Conservation (phyloP, 2,113 vertebrate species). For the Rhadina sibilatrix region DNA sequence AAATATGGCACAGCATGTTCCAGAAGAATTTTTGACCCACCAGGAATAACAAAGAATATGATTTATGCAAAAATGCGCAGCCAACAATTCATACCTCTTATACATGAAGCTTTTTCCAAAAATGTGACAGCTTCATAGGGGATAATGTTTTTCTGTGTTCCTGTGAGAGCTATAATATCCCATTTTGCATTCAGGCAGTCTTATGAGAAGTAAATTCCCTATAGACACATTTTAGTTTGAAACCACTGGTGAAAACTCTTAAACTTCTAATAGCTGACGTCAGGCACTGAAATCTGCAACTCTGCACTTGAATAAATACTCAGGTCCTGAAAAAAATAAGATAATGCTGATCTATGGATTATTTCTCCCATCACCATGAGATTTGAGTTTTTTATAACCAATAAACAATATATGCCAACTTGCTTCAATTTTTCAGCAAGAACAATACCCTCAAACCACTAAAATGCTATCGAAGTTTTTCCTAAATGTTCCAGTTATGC, state of each 20-base stretch:
- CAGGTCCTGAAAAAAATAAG: not conserved
- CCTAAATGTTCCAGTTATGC: not conserved
- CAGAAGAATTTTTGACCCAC: not conserved
- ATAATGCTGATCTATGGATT: not conserved
- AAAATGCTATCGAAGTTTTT: not conserved
- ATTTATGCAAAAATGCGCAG: constrained; percentile 8
- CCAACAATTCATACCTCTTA: constrained; percentile 1
- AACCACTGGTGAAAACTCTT: not conserved
- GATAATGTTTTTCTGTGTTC: constrained; percentile 6
- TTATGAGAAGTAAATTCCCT: constrained; percentile 33
- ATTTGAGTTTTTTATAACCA: not conserved
- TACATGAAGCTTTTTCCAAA: not conserved
- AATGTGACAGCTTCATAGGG: constrained; percentile 13
- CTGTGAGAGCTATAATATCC: constrained; percentile 12
- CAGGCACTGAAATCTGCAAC: not conserved
- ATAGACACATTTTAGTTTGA: constrained; percentile 12
- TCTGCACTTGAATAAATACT: not conserved
- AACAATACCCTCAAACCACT: not conserved
- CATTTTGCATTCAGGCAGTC: constrained; percentile 20
- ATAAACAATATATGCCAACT: not conserved
- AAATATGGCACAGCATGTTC: not conserved
- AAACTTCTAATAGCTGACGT: not conserved
- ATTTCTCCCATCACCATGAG: not conserved
- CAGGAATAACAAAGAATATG: constrained; percentile 21
- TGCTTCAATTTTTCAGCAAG: not conserved